Base-by-base conservation (phyloP, 2,888 invertebrate species). In the Globia sparganii region DNA sequence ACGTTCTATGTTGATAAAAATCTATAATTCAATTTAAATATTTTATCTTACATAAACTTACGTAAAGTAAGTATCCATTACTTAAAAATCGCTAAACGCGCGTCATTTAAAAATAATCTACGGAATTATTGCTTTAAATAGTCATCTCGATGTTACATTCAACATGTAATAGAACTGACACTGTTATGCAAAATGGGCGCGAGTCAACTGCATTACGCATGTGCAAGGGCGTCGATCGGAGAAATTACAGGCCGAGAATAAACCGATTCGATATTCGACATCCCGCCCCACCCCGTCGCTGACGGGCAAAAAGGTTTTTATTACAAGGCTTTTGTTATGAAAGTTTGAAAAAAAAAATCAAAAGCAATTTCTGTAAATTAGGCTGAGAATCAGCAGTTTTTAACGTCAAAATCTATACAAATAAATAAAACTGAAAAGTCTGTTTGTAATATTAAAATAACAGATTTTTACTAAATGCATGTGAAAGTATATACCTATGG, bases 211-310 rank as follows among this genome's bases (percentile, higher is more conserved):
- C 34, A 74, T 37, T 74, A 59, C 74, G 74, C 74, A 74, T 74
- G 74, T 74, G 74, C 73, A 74, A 58, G 58, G 66, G 34, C n/a
- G 59, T 25, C 70, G 70, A 34, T 64, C 43, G n/a, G 21, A 21
- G 31, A 18, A 28, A 31, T 53, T 43, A 62, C 6, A 3, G 18
- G 9, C 40, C 21, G 43, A 65, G 71, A 46, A 34, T 34, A 15
- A 18, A 25, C 34, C 43, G 18, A 61, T 31, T 49, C 76, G n/a
- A 75, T 75, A 61, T 61, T 59, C 37, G 11, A 21, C 25, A 34
- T 34, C 21, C n/a, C 11, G 31, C 53, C 40, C 18, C 18, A 6
- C 70, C 25, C 68, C 18, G 9, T 53, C 53, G 53, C 53, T 11
- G 25, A n/a, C 53, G 25, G 4, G 53, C 9, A 4, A 53, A 4